Base-by-base conservation (phyloP, 1,140 invertebrate genomes). In the Venturia canescens region DNA sequence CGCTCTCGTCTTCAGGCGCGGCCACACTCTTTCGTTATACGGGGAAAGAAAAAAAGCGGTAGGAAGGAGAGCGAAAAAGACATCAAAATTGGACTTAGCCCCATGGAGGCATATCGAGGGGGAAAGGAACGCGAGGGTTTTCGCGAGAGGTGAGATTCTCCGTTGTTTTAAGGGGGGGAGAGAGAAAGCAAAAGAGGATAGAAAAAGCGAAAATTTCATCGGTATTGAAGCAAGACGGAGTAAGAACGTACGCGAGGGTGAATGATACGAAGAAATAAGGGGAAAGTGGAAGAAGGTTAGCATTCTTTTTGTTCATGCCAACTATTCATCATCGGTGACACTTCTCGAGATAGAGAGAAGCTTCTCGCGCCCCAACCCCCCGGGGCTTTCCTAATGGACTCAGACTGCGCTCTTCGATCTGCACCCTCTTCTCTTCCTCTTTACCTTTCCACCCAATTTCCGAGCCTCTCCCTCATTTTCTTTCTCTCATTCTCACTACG, bases 281-380 rank as follows among this genome's bases (percentile, higher is more conserved):
- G 82, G 72, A 83, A 81, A 69, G 84, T 85, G 84, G 82, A 87
- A 88, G 86, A 83, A 86, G 90, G 87, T 91, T 92, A 88, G 87
- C 88, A 89, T 91, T 92, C 90, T 91, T 92, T 91, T 92, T 91
- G 90, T 91, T 91, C 90, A 88, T 91, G 90, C 88, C 90, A 91
- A 91, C 91, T 91, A 92, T 92, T 92, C 91, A 92, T 92, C 91
- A 92, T 90, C 90, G 88, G 89, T 91, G 91, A 92, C 91, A 91
- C 88, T 90, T 91, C 85, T 87, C 86, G 86, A 91, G 90, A 92
- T 91, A 92, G 90, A 91, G 88, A 84, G 85, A 84, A 77, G 81
- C 79, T 83, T 84, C 80, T 81, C 81, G 84, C 79, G 81, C 34
- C 67, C 80, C 26, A 67, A 72, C 74, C 44, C 87, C 86, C 87